A percentile compares a stretch with the other conserved stretches of the same genome.
Conservation (phyloP, 2,888 invertebrate genomes). For the Aporophyla nigra region DNA sequence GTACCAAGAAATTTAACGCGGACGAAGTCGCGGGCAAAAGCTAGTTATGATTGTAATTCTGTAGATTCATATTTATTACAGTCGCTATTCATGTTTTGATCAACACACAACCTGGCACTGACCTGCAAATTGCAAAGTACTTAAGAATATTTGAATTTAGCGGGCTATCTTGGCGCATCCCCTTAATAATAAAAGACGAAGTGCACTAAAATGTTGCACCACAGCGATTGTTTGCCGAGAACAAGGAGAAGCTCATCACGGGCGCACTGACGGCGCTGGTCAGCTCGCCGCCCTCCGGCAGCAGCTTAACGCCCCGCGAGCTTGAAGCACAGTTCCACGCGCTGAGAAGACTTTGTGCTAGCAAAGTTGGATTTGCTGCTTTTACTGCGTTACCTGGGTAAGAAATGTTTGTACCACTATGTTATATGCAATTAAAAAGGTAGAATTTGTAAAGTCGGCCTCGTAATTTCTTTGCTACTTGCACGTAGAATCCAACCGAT, state of each 20-base stretch:
- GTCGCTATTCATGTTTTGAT: background rate
- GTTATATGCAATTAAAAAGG: background rate
- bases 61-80: background rate
- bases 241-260: constrained; percentile 99
- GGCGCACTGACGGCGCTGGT: constrained; percentile 96
- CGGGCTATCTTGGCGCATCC: background rate
- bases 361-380: constrained; percentile 99
- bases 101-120: background rate
- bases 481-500: background rate
- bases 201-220: constrained; percentile 66
- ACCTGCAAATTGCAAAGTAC: background rate
- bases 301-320: constrained; percentile 92
- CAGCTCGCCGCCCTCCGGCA: constrained; percentile 77
- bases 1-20: no score
- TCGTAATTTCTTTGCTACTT: background rate
- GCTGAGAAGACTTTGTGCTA: constrained; percentile 97
- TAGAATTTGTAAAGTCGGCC: background rate
- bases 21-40: no score
- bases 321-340: constrained; percentile 99
- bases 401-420: constrained; percentile 55
- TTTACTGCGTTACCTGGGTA: constrained; percentile 97
- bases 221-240: constrained; percentile 98
- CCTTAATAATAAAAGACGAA: constrained; percentile 36
- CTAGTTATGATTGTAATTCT: background rate
- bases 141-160: background rate